Percentiles rank a stretch among this genome's conserved stretches.
Conservation (phyloP, 2,888 invertebrate species). For the Megastigmus dorsalis region DNA sequence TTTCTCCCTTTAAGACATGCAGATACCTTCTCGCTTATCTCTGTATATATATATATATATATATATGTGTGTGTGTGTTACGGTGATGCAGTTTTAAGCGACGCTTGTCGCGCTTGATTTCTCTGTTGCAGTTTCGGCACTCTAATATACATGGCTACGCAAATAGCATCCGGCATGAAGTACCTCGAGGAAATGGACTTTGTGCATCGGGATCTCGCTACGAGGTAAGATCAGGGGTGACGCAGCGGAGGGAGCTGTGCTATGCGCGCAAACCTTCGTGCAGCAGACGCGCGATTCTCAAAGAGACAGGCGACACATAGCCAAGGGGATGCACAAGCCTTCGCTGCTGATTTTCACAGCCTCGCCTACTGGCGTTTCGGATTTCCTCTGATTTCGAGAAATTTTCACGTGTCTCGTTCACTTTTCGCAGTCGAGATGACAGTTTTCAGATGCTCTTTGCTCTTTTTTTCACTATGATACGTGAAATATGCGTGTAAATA, state of each 20-base stretch:
- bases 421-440: too few relatives aligned
- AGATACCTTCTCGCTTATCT: too few relatives aligned
- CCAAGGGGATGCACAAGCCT: too few relatives aligned
- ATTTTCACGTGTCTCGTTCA: too few relatives aligned
- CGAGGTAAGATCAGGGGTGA: constrained; percentile 77
- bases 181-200: constrained; percentile 90
- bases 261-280: background rate
- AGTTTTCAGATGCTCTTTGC: too few relatives aligned
- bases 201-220: constrained; percentile 90
- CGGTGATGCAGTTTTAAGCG: constrained; percentile 21
- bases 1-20: too few relatives aligned
- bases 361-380: too few relatives aligned
- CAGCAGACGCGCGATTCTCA: constrained; percentile 25
- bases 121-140: constrained; percentile 82
- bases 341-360: too few relatives aligned
- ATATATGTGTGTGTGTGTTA: background rate
- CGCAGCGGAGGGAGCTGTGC: too few relatives aligned
- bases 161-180: constrained; percentile 93
- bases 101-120: constrained; percentile 30
- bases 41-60: background rate
- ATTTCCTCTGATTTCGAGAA: too few relatives aligned
- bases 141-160: constrained; percentile 89
- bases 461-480: too few relatives aligned
- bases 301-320: background rate
- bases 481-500: too few relatives aligned